Conservation (phyloP, 2,797 vertebrate genomes). For the Pogoniulus pusillus region DNA sequence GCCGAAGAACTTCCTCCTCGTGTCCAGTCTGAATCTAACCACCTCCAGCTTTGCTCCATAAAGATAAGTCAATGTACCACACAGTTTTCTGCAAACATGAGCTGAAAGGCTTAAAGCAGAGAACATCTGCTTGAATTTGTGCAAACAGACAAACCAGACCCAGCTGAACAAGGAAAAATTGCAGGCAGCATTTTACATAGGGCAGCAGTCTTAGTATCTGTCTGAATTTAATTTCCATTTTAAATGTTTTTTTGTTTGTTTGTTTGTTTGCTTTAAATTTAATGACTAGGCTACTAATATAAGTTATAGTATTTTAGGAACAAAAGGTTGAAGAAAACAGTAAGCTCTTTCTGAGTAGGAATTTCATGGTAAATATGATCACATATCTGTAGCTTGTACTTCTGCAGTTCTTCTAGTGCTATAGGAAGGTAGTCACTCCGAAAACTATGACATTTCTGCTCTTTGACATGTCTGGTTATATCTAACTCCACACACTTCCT, state of each 20-base stretch:
- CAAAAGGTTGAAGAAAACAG: not conserved
- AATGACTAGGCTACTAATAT: not conserved
- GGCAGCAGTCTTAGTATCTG: not conserved
- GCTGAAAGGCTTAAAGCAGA: not conserved
- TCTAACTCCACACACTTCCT: not conserved
- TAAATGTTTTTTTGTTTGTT: too few relatives aligned
- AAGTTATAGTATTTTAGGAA: not conserved
- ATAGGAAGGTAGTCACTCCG: not conserved
- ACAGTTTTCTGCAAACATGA: constrained; percentile 29
- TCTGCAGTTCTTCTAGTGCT: not conserved
- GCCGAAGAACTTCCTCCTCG: too few relatives aligned
- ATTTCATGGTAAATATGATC: not conserved
- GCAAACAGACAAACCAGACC: not conserved
- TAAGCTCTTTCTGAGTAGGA: not conserved
- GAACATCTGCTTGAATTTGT: not conserved
- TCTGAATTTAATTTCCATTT: not conserved
- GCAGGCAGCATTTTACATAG: not conserved
- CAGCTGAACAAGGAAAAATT: not conserved
- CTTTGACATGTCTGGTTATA: not conserved
- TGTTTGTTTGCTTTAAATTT: not conserved
- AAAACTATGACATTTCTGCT: not conserved
- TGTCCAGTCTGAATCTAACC: too few relatives aligned
- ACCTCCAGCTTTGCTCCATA: too few relatives aligned
- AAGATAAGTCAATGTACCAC: not conserved
- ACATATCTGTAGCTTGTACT: not conserved